Evolutionary conservation across 2,888 invertebrate genomes (phyloP).

Genomic region (Sicus ferrugineus): DNA sequence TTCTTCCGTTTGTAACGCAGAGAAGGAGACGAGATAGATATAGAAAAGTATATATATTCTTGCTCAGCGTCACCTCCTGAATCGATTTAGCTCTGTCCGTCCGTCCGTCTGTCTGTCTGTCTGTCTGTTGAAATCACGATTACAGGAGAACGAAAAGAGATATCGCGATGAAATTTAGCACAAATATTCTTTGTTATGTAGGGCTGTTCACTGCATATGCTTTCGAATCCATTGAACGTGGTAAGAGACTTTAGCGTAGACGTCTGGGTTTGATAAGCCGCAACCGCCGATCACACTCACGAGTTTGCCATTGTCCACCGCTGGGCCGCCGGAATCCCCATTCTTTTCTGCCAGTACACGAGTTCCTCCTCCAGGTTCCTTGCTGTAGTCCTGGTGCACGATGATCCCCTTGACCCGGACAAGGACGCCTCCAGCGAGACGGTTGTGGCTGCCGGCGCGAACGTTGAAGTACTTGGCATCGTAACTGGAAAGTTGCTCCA

Average conservation of each 20-base stretch:
- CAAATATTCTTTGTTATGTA: not conserved
- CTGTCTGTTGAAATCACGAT: no score
- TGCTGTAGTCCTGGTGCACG: slow-evolving; percentile 49
- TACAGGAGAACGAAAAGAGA: no score
- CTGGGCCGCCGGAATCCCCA: slow-evolving; percentile 55
- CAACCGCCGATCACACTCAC: slow-evolving; percentile 51
- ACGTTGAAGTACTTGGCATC: no score
- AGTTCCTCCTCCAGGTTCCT: slow-evolving; percentile 41
- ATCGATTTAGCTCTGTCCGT: not conserved
- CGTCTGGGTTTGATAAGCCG: slow-evolving; percentile 49
- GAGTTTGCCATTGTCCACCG: slow-evolving; percentile 49
- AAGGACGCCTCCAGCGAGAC: slow-evolving; percentile 52
- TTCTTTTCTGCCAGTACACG: slow-evolving; percentile 43
- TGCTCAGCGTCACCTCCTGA: no score
- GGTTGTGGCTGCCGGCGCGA: slow-evolving; percentile 45
- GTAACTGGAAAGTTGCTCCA: slow-evolving; percentile 25
- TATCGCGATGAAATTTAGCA: not conserved
- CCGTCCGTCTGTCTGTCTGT: no score
- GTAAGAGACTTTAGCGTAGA: slow-evolving; percentile 50
- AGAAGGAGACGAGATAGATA: no score
- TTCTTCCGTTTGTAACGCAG: no score
- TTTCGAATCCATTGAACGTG: slow-evolving; percentile 42
- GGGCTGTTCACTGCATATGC: not conserved
- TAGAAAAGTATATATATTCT: no score
- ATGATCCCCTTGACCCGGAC: slow-evolving; percentile 47